phyloP scores from a whole-genome alignment of 2,888 invertebrate genomes.

The Chorisops tibialis region DNA sequence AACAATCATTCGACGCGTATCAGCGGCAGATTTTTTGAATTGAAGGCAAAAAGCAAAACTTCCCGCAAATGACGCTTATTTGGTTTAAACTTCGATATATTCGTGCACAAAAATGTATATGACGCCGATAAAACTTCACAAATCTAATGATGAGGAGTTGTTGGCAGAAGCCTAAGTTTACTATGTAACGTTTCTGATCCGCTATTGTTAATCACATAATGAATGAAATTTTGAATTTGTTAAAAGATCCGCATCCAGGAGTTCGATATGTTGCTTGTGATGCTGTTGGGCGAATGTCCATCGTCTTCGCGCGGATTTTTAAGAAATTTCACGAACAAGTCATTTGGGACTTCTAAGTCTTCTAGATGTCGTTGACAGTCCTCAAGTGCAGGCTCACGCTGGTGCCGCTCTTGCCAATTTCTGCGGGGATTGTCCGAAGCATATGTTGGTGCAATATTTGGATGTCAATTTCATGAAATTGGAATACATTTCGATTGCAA shows the following conservation, averaged over 20 bases:
- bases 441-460: conserved; percentile 85
- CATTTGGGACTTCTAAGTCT: conserved; percentile 83
- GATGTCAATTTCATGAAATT: conserved; percentile 88
- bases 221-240: conserved; percentile 80
- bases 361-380: conserved; percentile 85
- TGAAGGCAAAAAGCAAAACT: no score
- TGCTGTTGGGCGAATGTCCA: conserved; percentile 97
- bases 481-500: conserved; percentile 82
- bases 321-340: conserved; percentile 97
- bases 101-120: no score
- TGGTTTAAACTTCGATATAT: no score
- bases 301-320: conserved; percentile 95
- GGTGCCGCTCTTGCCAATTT: conserved; percentile 98
- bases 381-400: conserved; percentile 79
- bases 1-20: no score
- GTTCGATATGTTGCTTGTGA: conserved; percentile 90
- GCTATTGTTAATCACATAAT: conserved; percentile 94
- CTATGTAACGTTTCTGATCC: no score
- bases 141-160: no score
- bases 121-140: no score
- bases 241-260: conserved; percentile 66
- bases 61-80: no score
- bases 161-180: no score
- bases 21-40: no score
- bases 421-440: conserved; percentile 97